These are phyloP conservation scores for Penaeus vannamei DNA, from an alignment of 1,140 invertebrate genomes.

Conservation along the genomic window DNA sequence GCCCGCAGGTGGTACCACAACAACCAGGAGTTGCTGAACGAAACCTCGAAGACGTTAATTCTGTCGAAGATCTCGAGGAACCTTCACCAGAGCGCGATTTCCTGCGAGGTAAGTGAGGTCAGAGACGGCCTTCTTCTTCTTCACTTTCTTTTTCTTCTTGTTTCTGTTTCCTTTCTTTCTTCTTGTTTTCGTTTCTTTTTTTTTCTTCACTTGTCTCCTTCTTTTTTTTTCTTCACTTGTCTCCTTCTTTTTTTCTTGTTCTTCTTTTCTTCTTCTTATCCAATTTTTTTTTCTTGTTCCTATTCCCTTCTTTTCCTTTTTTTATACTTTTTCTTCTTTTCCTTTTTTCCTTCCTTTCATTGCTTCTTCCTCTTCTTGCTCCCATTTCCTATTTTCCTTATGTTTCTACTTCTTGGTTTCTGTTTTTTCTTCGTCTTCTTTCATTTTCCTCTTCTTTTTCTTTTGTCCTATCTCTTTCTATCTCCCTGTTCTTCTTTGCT, in stretches of 20 bases:
- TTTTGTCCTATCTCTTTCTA: background rate
- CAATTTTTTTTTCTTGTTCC: background rate
- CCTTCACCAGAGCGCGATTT: constrained; percentile 46
- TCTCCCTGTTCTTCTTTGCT: background rate
- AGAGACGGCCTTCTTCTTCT: background rate
- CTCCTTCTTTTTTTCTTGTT: background rate
- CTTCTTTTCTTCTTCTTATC: background rate
- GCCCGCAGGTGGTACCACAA: constrained; percentile 50
- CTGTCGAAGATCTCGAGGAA: constrained; percentile 42
- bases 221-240: background rate
- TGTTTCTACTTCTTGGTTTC: no score
- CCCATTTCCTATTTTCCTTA: no score
- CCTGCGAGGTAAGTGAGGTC: constrained; percentile 41
- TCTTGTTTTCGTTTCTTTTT: constrained; percentile 24
- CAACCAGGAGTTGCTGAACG: constrained; percentile 38
- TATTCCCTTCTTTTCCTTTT: constrained; percentile 8
- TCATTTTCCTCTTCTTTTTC: background rate
- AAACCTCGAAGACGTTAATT: constrained; percentile 39
- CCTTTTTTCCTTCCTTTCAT: constrained; percentile 17
- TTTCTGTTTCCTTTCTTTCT: constrained; percentile 5
- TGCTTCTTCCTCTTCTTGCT: no score
- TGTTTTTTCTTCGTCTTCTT: no score
- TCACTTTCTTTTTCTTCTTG: constrained; percentile 8
- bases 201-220: background rate
- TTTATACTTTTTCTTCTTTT: constrained; percentile 7